Evolutionary conservation across 1,140 invertebrate species (phyloP), one percentile per base, ranked within the genome.

Genomic region (Drosophila subpulchrella): DNA sequence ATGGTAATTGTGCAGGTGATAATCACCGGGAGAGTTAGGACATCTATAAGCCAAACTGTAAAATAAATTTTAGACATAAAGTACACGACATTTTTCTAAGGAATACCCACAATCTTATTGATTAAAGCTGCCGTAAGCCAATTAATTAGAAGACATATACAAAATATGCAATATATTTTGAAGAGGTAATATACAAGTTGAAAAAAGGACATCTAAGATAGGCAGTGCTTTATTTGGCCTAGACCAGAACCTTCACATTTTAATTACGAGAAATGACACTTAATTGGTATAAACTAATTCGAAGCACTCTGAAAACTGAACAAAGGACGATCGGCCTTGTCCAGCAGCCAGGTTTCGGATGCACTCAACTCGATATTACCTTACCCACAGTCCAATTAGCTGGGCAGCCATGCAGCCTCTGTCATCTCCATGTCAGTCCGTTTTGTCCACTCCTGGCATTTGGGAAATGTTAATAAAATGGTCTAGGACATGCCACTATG

Each of bases 401-500:
- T 20, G 62, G 67, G 61, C 58, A 61, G 36, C 50, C 51, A 55
- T 30, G 46, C 46, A 58, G 38, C 24, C 50, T 42, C 60, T 75
- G 71, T 75, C 73, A 75, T 75, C 60, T 47, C 42, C 20, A 75
- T 75, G 55, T 75, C 54, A 48, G 54, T 46, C 36, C 74, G 55
- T 59, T 84, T 76, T 70, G 58, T 30, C 65, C 46, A 58, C 76
- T 78, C 68, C 60, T 74, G 81, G 68, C 68, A 75, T 59, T 81
- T 71, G 73, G 44, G 44, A 71, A 84, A 85, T 68, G 77, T 71
- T 73, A 65, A 73, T 72, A 68, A 80, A 81, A 68, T 75, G 76
- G 77, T 80, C 66, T 59, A 71, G 81, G 65, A 78, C 76, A 80
- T 81, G 74, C 78, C 78, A 65, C 78, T 54, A 71, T 60, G 75